Conservation (phyloP, 1,140 invertebrate genomes). For the Danaus plexippus region DNA sequence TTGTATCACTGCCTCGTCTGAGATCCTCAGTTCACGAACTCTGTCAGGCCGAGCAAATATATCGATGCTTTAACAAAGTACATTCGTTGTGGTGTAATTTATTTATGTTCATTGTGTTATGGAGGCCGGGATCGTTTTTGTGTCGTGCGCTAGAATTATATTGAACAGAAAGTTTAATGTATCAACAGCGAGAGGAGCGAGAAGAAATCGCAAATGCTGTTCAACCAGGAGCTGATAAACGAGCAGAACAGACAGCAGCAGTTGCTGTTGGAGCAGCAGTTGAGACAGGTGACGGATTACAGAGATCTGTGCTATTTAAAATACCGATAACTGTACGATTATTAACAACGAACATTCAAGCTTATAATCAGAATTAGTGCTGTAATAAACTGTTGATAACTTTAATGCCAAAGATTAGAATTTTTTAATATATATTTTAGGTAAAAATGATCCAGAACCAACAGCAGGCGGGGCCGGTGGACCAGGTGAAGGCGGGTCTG, state of each 20-base stretch:
- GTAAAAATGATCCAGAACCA: slow-evolving; percentile 76
- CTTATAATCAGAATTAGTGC: too few relatives aligned
- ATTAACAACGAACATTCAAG: too few relatives aligned
- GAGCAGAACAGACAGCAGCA: slow-evolving; percentile 72
- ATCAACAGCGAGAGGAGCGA: slow-evolving; percentile 71
- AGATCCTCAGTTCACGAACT: too few relatives aligned
- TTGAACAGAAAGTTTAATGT: not conserved
- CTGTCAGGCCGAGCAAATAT: too few relatives aligned
- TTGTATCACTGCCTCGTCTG: too few relatives aligned
- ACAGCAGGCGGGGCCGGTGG: slow-evolving; percentile 71
- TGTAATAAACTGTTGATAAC: too few relatives aligned
- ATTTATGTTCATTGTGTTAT: too few relatives aligned
- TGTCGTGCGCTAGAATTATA: not conserved
- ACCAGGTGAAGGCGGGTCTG: slow-evolving; percentile 68
- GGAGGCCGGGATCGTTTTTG: too few relatives aligned
- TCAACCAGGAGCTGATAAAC: slow-evolving; percentile 75
- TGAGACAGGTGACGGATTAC: slow-evolving; percentile 56
- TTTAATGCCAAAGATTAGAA: not conserved
- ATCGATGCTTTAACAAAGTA: too few relatives aligned
- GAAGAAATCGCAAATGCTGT: slow-evolving; percentile 73
- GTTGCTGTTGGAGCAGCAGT: slow-evolving; percentile 68
- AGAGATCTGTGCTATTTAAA: not conserved
- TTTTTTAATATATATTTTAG: slow-evolving; percentile 46
- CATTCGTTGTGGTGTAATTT: too few relatives aligned
- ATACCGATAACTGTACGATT: not conserved